Evolutionary conservation across 2,888 invertebrate species (phyloP), one percentile per base, ranked within the genome.

Genomic region (Drosophila vallismaia): DNA sequence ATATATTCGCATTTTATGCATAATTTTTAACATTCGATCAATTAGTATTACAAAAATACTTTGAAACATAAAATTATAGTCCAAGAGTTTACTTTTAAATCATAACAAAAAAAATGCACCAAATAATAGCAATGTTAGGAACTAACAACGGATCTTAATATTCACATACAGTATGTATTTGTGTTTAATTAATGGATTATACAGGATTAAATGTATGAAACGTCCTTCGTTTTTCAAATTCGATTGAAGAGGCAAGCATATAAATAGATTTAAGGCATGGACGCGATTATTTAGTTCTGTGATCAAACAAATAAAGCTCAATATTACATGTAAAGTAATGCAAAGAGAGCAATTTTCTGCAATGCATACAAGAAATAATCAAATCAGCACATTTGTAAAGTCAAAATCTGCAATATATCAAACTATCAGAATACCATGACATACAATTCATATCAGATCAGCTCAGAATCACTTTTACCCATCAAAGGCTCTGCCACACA

Each of bases 361-460:
- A 36, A 36, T 36, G 36, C n/a, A 12, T n/a, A n/a, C n/a, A n/a
- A 33, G 36, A 36, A n/a, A n/a, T 36, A 5, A 12, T 36, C 5
- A 36, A 36, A n/a, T 5, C 36, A 36, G 36, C n/a, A n/a, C 5
- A 36, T 36, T n/a, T 12, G 12, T 36, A 36, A n/a, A 36, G 10
- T 36, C 36, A 4, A n/a, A 36, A 36, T 36, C 36, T n/a, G 36
- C 10, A 36, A n/a, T n/a, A 36, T 44, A 19, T 48, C n/a, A n/a
- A 38, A 46, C 14, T 14, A 51, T 54, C 63, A 5, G 48, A 63
- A 73, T 74, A 71, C 67, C 72, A 80, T 55, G 28, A 56, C 69
- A 71, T 64, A 57, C 53, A 48, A 74, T 52, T 80, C 79, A 80
- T 80, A 82, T 85, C 79, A 79, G 69, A 63, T 54, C 57, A 77